Conservation (phyloP, 1,140 invertebrate species). For the Pseudomyrmex gracilis region DNA sequence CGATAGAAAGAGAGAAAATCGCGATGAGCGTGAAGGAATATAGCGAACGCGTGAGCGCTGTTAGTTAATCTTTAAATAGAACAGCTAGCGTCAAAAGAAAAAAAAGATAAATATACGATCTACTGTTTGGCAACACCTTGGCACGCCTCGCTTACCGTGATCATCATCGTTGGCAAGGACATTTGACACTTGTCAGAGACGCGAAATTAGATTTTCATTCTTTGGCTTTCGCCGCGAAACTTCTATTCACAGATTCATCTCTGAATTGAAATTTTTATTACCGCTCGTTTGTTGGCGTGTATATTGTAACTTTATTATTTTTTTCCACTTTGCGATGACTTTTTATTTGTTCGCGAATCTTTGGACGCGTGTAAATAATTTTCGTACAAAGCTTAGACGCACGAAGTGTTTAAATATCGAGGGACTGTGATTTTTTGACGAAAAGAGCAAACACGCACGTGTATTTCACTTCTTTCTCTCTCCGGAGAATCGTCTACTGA, state of each 20-base stretch:
- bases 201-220: constrained; percentile 56
- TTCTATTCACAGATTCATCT: neutral
- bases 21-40: neutral
- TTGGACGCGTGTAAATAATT: too few relatives aligned
- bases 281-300: neutral
- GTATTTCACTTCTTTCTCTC: too few relatives aligned
- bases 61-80: constrained; percentile 45
- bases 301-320: neutral
- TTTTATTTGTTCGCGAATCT: too few relatives aligned
- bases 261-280: constrained; percentile 10
- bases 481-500: too few relatives aligned
- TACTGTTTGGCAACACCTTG: constrained; percentile 18
- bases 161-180: constrained; percentile 29
- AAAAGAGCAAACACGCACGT: too few relatives aligned
- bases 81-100: constrained; percentile 17
- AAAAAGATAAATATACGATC: constrained; percentile 43
- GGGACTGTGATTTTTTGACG: too few relatives aligned
- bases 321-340: neutral
- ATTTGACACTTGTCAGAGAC: constrained; percentile 50
- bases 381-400: too few relatives aligned
- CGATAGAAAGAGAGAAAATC: neutral
- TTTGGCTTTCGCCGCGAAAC: constrained; percentile 13
- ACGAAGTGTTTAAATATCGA: too few relatives aligned
- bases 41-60: neutral
- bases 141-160: neutral